phyloP scores from a whole-genome alignment of 2,797 vertebrate genomes.

The Parotocinclus haroldoi region DNA sequence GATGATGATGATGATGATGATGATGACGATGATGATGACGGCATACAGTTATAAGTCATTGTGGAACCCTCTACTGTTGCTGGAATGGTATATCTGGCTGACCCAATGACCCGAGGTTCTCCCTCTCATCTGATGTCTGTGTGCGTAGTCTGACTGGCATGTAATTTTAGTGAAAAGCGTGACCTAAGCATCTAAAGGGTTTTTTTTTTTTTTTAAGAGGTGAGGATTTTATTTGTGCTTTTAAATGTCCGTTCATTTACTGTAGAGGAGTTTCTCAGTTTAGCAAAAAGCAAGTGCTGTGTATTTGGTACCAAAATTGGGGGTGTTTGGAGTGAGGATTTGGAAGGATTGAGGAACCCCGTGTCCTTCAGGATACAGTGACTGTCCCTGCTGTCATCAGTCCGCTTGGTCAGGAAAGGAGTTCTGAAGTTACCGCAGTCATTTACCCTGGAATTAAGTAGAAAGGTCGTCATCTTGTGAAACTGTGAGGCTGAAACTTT shows the following conservation, averaged over 20 bases:
- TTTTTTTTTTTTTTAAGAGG: not conserved
- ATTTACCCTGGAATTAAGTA: constrained; percentile 13
- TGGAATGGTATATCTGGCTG: constrained; percentile 2
- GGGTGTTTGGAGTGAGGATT: constrained; percentile 5
- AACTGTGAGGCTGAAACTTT: not conserved
- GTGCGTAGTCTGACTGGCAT: not conserved
- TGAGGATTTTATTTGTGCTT: too few relatives aligned
- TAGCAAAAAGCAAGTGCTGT: not conserved
- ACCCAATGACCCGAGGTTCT: not conserved
- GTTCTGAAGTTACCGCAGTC: constrained; percentile 5
- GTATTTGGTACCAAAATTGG: constrained; percentile 5
- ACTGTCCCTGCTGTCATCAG: constrained; percentile 35
- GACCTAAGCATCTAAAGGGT: not conserved
- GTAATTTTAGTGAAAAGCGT: not conserved
- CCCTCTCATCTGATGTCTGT: too few relatives aligned
- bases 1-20: not conserved
- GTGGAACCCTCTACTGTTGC: not conserved
- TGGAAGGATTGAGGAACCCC: not conserved
- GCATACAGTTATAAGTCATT: not conserved
- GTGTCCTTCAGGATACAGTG: constrained; percentile 29
- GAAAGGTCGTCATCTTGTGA: not conserved
- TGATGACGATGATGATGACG: too few relatives aligned
- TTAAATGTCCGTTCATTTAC: not conserved
- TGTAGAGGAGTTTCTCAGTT: not conserved
- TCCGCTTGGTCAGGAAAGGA: constrained; percentile 32